Base-by-base conservation (phyloP, 1,140 invertebrate genomes). In the Pinna nobilis region DNA sequence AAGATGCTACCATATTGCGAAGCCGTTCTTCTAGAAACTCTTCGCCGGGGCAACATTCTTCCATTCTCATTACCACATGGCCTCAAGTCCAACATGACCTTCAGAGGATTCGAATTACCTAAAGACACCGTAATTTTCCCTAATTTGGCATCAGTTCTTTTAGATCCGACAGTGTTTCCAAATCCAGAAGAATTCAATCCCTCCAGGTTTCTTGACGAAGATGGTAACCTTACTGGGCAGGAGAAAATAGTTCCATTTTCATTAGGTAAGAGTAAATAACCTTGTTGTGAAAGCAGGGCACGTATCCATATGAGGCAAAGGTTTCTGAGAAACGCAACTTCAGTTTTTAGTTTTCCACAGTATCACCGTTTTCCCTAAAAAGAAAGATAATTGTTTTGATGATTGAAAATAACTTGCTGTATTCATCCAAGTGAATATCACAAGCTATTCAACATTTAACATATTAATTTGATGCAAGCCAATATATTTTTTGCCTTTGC, bases 141-240 rank as follows among this genome's bases (percentile, higher is more conserved):
- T 11, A 87, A 88, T 65, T 39, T 85, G 15, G 79, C 82, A 44
- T 80, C 73, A n/a, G 74, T 84, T 7, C 68, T 82, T 39, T 79
- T 81, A 37, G 88, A 90, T 76, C 77, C 80, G 2, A 68, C 76
- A 9, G 2, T 81, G 1, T 95, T 93, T 93, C 89, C 90, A 1
- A 91, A 94, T 85, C 93, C 94, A 0, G 88, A 93, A 51, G 88
- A 90, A 32, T 95, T 94, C 76, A 86, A 91, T 1, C 94, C 94
- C 0, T 93, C 94, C 74, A 88, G 94, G 60, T 90, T 89, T 75
- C 69, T 90, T n/a, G 65, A 78, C 18, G 53, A 32, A 23, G 47
- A 70, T 15, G 77, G 73, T 0, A 74, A 73, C 35, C 39, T 70
- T n/a, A 47, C 35, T 3, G 44, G 25, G 20, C 64, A 20, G 3